Evolutionary conservation across 2,113 vertebrate species (phyloP).

Genomic region (Burhinus bistriatus): DNA sequence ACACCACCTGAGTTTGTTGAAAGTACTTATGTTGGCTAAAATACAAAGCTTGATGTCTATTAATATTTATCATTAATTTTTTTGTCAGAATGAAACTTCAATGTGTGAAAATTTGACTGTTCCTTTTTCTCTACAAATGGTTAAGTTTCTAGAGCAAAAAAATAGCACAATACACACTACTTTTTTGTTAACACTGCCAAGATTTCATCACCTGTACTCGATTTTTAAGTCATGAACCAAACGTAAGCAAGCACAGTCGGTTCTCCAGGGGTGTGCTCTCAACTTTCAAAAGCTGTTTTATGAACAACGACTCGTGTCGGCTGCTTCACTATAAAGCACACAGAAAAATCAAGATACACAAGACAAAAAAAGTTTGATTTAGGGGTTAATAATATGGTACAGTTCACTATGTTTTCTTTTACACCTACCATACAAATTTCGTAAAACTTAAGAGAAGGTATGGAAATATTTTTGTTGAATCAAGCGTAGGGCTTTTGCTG

Average conservation of each 20-base stretch:
- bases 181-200: constrained; percentile 96
- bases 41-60: constrained; percentile 82
- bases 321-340: constrained; percentile 99
- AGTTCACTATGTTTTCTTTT: constrained; percentile 91
- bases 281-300: constrained; percentile 99
- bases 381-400: constrained; percentile 95
- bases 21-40: constrained; percentile 85
- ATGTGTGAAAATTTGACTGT: constrained; percentile 80
- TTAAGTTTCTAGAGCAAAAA: constrained; percentile 90
- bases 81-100: constrained; percentile 83
- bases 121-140: constrained; percentile 85
- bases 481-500: constrained; percentile 81
- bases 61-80: constrained; percentile 84
- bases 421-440: constrained; percentile 90
- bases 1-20: constrained; percentile 85
- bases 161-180: constrained; percentile 99
- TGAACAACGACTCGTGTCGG: constrained; percentile 99
- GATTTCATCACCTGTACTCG: constrained; percentile 99
- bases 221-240: constrained; percentile 99
- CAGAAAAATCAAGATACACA: constrained; percentile 99
- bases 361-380: constrained; percentile 99
- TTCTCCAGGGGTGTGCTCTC: constrained; percentile 99
- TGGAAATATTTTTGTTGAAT: constrained; percentile 72
- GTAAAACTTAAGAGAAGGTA: constrained; percentile 79
- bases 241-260: constrained; percentile 99